A percentile compares a stretch with the other conserved stretches of the same genome.
phyloP scores from a whole-genome alignment of 2,888 invertebrate genomes.

The Artemia sp. region DNA sequence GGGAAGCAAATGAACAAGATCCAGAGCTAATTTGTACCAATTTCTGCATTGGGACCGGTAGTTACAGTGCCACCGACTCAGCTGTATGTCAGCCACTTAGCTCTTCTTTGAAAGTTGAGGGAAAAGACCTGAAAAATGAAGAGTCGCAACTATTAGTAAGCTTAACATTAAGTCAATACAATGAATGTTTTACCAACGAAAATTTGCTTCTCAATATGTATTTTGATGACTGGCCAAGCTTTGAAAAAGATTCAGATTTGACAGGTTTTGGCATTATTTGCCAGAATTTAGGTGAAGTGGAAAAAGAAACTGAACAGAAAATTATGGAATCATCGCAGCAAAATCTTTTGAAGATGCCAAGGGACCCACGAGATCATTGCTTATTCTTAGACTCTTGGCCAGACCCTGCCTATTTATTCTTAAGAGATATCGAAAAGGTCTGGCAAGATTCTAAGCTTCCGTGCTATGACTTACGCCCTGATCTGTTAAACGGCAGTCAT shows the following conservation, averaged over 20 bases:
- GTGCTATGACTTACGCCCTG: background rate
- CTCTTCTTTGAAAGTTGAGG: too few relatives aligned
- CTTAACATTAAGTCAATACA: too few relatives aligned
- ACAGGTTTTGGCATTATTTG: too few relatives aligned
- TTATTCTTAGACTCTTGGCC: constrained; percentile 22
- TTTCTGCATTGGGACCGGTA: too few relatives aligned
- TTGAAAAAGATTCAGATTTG: too few relatives aligned
- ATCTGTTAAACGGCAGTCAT: background rate
- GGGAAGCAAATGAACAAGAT: too few relatives aligned
- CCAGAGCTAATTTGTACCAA: too few relatives aligned
- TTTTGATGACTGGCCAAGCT: background rate
- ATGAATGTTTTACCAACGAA: too few relatives aligned
- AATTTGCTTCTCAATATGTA: background rate
- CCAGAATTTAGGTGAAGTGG: background rate
- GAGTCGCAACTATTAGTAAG: too few relatives aligned
- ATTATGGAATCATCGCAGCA: background rate
- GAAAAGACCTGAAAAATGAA: too few relatives aligned
- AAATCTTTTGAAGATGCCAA: background rate
- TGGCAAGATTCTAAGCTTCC: constrained; percentile 15
- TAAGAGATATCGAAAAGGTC: constrained; percentile 19
- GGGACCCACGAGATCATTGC: constrained; percentile 2
- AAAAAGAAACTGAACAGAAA: constrained; percentile 17
- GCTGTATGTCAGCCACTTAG: too few relatives aligned
- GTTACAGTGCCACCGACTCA: too few relatives aligned
- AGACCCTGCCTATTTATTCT: constrained; percentile 19